Conservation (phyloP, 1,140 invertebrate species). For the Heliconius melpomene region DNA sequence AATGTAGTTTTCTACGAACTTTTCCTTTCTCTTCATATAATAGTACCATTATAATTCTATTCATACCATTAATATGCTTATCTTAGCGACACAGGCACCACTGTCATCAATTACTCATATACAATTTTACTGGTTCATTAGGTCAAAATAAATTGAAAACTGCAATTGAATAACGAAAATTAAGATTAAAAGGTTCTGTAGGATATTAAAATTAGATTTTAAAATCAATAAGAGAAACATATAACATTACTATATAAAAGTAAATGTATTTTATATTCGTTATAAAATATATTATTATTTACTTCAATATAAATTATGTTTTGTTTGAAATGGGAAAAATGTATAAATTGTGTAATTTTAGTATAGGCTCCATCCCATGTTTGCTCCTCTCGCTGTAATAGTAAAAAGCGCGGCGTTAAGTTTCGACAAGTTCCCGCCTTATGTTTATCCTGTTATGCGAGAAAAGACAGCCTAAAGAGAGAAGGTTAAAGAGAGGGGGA, state of each 20-base stretch:
- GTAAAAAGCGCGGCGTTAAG: no score
- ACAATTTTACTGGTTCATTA: constrained; percentile 22
- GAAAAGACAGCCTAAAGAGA: no score
- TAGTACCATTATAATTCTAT: not conserved
- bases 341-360: no score
- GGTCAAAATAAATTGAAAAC: constrained; percentile 23
- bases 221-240: not conserved
- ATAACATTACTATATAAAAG: not conserved
- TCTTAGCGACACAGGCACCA: constrained; percentile 19
- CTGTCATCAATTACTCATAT: constrained; percentile 26
- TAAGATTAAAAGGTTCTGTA: not conserved
- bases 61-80: constrained; percentile 15
- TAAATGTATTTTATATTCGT: no score
- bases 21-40: not conserved
- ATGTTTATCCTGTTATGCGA: no score
- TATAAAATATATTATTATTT: no score
- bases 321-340: no score
- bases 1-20: not conserved
- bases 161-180: not conserved
- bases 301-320: no score
- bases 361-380: no score
- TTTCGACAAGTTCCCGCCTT: no score
- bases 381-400: no score
- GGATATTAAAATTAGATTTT: not conserved
- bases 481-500: no score